Evolutionary conservation across 2,113 vertebrate species (phyloP).

Genomic region (Myanophis thanlyinensis): DNA sequence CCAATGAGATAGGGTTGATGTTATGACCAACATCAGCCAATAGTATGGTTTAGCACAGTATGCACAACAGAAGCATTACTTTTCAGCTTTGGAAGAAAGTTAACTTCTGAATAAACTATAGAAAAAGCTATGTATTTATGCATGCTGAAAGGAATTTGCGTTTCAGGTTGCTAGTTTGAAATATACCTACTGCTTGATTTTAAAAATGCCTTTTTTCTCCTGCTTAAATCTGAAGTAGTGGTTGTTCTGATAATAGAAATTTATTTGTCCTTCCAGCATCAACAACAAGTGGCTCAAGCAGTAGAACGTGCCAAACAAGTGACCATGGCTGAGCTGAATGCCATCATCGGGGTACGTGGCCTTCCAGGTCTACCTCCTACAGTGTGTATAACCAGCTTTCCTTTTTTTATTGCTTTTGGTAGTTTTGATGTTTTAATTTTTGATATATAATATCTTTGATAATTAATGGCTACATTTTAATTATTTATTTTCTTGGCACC

Average conservation of each 20-base stretch:
- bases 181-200: not conserved
- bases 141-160: not conserved
- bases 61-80: not conserved
- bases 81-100: not conserved
- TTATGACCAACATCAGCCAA: not conserved
- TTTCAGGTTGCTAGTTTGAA: not conserved
- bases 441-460: not conserved
- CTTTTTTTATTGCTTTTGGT: slow-evolving; percentile 79
- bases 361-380: slow-evolving; percentile 92
- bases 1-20: not conserved
- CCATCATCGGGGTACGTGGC: slow-evolving; percentile 98
- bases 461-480: not conserved
- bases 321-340: slow-evolving; percentile 97
- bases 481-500: slow-evolving; percentile 20
- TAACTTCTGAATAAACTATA: not conserved
- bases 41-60: not conserved
- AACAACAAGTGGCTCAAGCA: slow-evolving; percentile 97
- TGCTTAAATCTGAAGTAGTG: not conserved
- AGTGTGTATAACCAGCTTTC: slow-evolving; percentile 89
- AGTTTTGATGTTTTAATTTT: slow-evolving; percentile 31
- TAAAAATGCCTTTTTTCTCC: not conserved
- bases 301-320: slow-evolving; percentile 98
- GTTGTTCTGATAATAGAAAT: not conserved
- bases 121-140: not conserved
- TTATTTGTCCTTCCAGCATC: slow-evolving; percentile 74